Conservation (phyloP, 1,140 invertebrate species). For the Yoshiicerus persimilis region DNA sequence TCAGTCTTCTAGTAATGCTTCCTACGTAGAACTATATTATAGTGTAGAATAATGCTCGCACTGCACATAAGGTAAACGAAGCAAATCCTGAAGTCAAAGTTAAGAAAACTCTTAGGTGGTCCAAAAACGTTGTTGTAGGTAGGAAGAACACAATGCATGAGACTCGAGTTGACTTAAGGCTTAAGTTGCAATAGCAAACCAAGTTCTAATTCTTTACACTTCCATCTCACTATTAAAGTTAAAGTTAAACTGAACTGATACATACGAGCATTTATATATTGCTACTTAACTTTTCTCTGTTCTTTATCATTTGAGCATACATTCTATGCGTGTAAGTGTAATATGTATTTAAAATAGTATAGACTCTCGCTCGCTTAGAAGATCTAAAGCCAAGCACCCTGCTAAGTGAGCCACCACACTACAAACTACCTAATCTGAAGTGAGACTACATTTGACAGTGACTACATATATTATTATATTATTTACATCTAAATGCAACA, state of each 20-base stretch:
- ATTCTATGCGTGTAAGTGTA: background rate
- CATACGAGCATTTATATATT: background rate
- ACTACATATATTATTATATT: background rate
- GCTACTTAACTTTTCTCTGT: background rate
- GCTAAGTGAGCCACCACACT: background rate
- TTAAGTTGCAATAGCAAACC: background rate
- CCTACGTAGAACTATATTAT: background rate
- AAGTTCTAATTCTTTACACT: background rate
- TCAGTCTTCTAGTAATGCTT: background rate
- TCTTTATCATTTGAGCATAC: background rate
- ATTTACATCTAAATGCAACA: background rate
- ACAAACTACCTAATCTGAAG: background rate
- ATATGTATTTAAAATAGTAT: background rate
- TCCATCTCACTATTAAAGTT: background rate
- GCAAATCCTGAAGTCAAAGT: background rate
- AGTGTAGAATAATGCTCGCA: background rate
- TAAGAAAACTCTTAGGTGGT: slow-evolving; percentile 1
- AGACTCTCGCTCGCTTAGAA: background rate
- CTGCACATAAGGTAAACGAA: background rate
- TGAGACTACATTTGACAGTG: background rate
- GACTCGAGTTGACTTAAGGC: background rate
- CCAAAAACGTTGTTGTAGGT: slow-evolving; percentile 19
- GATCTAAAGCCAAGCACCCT: background rate
- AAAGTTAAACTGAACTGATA: background rate
- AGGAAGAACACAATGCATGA: background rate